Conservation (phyloP, 2,797 vertebrate species). For the Benthosema pterotum region DNA sequence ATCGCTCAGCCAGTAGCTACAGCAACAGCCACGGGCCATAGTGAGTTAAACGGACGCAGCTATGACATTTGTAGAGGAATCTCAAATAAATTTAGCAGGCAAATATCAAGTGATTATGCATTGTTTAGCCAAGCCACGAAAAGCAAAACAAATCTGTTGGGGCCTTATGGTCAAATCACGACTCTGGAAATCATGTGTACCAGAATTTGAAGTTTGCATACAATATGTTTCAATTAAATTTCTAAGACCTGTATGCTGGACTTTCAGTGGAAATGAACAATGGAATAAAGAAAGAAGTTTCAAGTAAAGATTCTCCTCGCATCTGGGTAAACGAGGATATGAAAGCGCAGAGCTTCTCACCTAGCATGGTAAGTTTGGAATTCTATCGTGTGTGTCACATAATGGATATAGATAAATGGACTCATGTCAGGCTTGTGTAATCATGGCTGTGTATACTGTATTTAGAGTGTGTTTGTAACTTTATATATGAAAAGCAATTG, state of each 20-base stretch:
- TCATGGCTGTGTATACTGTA: too few species aligned
- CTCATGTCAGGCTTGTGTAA: too few species aligned
- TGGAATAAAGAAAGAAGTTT: conserved; percentile 93
- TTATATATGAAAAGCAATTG: too few species aligned
- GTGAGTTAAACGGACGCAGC: conserved; percentile 71
- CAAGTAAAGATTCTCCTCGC: conserved; percentile 90
- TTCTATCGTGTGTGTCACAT: too few species aligned
- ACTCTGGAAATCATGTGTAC: too few species aligned
- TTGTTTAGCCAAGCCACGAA: too few species aligned
- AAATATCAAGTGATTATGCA: not conserved
- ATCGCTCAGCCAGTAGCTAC: conserved; percentile 97
- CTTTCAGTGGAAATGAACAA: conserved; percentile 91
- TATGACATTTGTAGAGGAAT: not conserved
- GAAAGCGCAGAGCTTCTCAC: conserved; percentile 92
- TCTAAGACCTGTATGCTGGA: not conserved
- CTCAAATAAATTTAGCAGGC: conserved; percentile 4
- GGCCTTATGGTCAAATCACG: too few species aligned
- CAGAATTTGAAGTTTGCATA: too few species aligned
- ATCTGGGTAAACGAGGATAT: conserved; percentile 93
- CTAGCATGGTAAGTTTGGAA: conserved; percentile 85
- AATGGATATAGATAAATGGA: too few species aligned
- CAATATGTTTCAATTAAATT: too few species aligned
- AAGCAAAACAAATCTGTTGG: too few species aligned
- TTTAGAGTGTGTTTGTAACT: too few species aligned
- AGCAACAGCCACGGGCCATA: conserved; percentile 89